phyloP scores from a whole-genome alignment of 2,888 invertebrate species.

The Netelia fuscicornis region DNA sequence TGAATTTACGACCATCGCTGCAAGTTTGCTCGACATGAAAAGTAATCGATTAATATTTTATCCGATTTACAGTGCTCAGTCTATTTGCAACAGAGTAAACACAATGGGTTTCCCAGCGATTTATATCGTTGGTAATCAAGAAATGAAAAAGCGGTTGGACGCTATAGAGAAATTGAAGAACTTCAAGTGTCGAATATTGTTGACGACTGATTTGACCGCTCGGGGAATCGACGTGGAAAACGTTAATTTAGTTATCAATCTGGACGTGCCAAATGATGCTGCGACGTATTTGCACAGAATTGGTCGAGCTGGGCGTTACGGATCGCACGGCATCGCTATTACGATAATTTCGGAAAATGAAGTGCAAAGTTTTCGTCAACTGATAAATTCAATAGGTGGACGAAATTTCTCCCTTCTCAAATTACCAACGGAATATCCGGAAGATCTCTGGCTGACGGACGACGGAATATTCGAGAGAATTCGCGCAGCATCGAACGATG shows the following conservation, averaged over 20 bases:
- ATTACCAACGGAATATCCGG: slow-evolving; percentile 82
- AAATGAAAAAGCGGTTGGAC: slow-evolving; percentile 91
- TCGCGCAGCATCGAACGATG: slow-evolving; percentile 27
- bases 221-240: slow-evolving; percentile 97
- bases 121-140: slow-evolving; percentile 92
- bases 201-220: slow-evolving; percentile 96
- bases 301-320: slow-evolving; percentile 97
- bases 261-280: slow-evolving; percentile 93
- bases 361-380: slow-evolving; percentile 86
- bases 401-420: slow-evolving; percentile 85
- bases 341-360: slow-evolving; percentile 91
- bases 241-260: slow-evolving; percentile 96
- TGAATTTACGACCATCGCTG: neutral
- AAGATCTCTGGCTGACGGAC: slow-evolving; percentile 79
- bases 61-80: slow-evolving; percentile 89
- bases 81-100: slow-evolving; percentile 90
- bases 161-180: slow-evolving; percentile 92
- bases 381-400: slow-evolving; percentile 87
- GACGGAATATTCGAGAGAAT: slow-evolving; percentile 76
- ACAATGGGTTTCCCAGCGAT: slow-evolving; percentile 92
- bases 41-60: neutral
- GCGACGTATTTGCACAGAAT: slow-evolving; percentile 97
- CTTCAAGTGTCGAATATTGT: slow-evolving; percentile 93
- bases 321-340: slow-evolving; percentile 93
- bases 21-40: neutral